Conservation (phyloP, 2,797 vertebrate species). For the Acipenser oxyrinchus region DNA sequence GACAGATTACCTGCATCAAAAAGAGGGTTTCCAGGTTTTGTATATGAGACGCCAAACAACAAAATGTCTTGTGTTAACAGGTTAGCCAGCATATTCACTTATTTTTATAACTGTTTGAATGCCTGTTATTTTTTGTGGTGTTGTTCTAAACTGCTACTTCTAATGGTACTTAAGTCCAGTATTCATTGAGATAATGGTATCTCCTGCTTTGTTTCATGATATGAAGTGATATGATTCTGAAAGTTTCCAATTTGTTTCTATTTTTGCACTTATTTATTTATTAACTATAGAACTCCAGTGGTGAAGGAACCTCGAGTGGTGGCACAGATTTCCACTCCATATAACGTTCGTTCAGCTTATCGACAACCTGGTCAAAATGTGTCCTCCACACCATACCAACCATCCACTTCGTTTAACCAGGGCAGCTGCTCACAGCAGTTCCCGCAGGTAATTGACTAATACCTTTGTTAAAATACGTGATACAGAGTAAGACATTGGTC, state of each 20-base stretch:
- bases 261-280: too few species aligned
- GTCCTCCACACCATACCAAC: conserved; percentile 27
- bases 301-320: conserved; percentile 53
- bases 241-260: too few species aligned
- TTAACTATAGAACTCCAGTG: conserved; percentile 57
- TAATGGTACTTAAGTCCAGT: too few species aligned
- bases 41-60: conserved; percentile 69
- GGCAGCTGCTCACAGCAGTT: conserved; percentile 29
- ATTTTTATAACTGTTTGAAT: too few species aligned
- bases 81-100: conserved; percentile 27
- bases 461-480: too few species aligned
- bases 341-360: conserved; percentile 38
- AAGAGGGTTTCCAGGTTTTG: conserved; percentile 42
- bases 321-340: conserved; percentile 56
- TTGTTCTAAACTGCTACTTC: too few species aligned
- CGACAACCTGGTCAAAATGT: conserved; percentile 24
- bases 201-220: too few species aligned
- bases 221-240: too few species aligned
- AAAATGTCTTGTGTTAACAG: conserved; percentile 42
- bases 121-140: too few species aligned
- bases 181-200: too few species aligned
- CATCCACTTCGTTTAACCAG: conserved; percentile 46
- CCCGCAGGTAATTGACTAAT: conserved; percentile 41
- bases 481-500: too few species aligned
- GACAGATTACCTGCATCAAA: conserved; percentile 48